Evolutionary conservation across 2,888 invertebrate species (phyloP).

Genomic region (Ischnura elegans): DNA sequence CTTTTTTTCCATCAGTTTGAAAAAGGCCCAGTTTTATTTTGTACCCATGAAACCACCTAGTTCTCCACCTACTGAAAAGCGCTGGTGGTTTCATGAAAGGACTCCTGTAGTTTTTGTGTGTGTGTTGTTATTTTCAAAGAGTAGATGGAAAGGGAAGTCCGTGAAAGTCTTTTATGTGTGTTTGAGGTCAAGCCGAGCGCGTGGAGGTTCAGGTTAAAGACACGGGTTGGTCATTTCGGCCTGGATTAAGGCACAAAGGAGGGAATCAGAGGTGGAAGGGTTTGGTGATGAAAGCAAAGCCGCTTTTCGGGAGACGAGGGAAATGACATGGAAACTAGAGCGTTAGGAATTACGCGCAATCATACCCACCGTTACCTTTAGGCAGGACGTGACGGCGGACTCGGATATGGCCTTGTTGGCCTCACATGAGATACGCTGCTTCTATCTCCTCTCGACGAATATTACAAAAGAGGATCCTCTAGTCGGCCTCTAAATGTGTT

Average conservation of each 20-base stretch:
- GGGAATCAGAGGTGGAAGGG: neutral
- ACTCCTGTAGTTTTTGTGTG: neutral
- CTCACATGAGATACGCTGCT: too few relatives aligned
- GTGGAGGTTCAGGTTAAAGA: neutral
- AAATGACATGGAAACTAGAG: neutral
- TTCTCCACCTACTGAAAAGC: neutral
- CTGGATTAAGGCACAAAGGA: neutral
- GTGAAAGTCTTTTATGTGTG: neutral
- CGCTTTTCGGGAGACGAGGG: neutral
- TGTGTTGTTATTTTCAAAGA: neutral
- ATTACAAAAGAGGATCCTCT: too few relatives aligned
- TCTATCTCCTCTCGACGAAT: too few relatives aligned
- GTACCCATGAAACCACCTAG: too few relatives aligned
- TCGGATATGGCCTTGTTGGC: too few relatives aligned
- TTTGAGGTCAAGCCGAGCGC: neutral
- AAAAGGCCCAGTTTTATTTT: too few relatives aligned
- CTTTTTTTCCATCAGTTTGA: neutral
- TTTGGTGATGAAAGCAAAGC: neutral
- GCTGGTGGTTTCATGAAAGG: neutral
- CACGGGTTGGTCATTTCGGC: neutral
- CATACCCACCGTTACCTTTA: too few relatives aligned
- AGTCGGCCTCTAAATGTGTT: too few relatives aligned
- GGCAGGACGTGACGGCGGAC: too few relatives aligned
- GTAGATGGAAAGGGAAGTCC: neutral
- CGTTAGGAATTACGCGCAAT: too few relatives aligned